Base-by-base conservation (phyloP, 2,113 vertebrate genomes). In the Raja brachyura region DNA sequence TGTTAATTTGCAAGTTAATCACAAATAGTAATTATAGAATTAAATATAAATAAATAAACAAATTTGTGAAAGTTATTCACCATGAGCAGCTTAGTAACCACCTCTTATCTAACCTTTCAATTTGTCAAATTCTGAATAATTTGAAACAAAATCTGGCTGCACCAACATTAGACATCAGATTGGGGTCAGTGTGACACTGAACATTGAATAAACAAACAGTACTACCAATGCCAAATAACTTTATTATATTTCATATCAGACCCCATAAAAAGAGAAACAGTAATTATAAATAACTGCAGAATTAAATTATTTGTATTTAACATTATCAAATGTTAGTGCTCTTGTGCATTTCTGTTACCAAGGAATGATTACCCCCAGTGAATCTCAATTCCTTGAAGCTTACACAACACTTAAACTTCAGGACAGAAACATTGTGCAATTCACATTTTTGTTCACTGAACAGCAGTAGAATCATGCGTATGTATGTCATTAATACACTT, bases 171-270 rank as follows among this genome's bases (percentile, higher is more conserved):
- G 63, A 39, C 61, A 70, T 90, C 86, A 70, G 61, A 90, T 92
- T 73, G 54, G 33, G 90, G 33, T 92, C 90, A 92, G 66, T 70
- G 90, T 73, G 90, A 92, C 90, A 92, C 22, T 92, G 31, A 92
- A 92, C n/a, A 68, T 54, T 54, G 68, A 20, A 48, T 48, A 48
- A 39, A 68, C 13, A 73, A 92, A 73, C 33, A 54, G 70, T 73
- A 54, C 39, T 2, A 25, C 73, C 68, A 92, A 73, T 92, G 63
- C 31, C 88, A 92, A 92, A 92, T 20, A 73, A 92, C 18, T 22
- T 92, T 31, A 86, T 28, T 63, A 6, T 31, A 33, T 63, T 88
- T 66, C 83, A n/a, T 33, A 63, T 31, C 1, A 63, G 59, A 33
- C 5, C 18, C 59, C 83, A 66, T 88, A 88, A 88, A 86, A 86